phyloP scores from a whole-genome alignment of 2,113 vertebrate species.

The Rissa tridactyla region DNA sequence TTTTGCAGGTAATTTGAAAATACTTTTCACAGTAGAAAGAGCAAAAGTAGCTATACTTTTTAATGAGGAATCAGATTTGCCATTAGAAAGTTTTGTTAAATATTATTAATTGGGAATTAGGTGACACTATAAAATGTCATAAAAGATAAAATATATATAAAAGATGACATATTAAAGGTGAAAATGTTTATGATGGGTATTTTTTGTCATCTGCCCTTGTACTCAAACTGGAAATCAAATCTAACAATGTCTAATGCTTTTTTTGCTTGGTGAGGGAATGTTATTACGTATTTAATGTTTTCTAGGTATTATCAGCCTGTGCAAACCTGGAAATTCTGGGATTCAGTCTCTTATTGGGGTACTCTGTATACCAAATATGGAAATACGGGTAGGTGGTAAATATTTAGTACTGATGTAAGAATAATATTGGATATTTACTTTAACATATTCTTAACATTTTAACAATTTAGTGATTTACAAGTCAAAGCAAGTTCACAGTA shows the following conservation, averaged over 20 bases:
- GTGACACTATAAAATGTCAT: neutral
- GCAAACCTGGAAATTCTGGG: constrained; percentile 94
- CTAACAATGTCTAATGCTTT: neutral
- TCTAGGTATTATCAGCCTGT: constrained; percentile 95
- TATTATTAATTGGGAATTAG: neutral
- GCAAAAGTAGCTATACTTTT: neutral
- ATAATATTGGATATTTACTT: neutral
- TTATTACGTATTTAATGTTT: constrained; percentile 10
- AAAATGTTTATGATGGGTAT: neutral
- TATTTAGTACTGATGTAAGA: neutral
- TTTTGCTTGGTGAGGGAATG: neutral
- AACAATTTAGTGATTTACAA: neutral
- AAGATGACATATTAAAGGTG: neutral
- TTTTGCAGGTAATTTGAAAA: neutral
- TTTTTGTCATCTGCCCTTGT: neutral
- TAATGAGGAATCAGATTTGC: neutral
- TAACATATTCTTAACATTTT: neutral
- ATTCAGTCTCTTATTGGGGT: constrained; percentile 97
- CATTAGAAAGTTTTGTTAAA: neutral
- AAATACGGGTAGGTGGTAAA: constrained; percentile 89
- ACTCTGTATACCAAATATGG: constrained; percentile 98
- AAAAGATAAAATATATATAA: neutral
- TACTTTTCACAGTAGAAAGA: neutral
- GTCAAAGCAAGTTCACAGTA: neutral
- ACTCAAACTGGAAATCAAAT: neutral